phyloP scores from a whole-genome alignment of 2,113 vertebrate species.

The Etia nguti region DNA sequence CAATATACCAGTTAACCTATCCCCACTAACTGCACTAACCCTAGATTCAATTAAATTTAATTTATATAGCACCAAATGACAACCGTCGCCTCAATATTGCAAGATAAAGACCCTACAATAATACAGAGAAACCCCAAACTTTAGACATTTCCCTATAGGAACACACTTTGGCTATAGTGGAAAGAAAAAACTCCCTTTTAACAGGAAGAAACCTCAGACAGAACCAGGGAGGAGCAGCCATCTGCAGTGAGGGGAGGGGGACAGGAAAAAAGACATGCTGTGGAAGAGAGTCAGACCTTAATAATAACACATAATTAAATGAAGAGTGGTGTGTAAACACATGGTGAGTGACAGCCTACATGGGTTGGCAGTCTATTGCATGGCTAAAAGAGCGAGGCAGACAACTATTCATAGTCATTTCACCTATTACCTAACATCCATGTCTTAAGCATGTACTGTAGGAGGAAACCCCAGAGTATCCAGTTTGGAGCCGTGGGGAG shows the following conservation, averaged over 20 bases:
- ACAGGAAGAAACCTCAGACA: neutral
- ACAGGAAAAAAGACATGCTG: neutral
- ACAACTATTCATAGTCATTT: neutral
- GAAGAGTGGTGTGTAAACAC: neutral
- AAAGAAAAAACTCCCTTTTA: neutral
- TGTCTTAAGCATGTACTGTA: neutral
- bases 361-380: neutral
- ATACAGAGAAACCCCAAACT: neutral
- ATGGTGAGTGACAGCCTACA: neutral
- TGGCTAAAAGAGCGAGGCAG: neutral
- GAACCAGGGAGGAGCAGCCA: neutral
- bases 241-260: neutral
- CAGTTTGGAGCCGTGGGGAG: neutral
- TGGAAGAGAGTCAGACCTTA: neutral
- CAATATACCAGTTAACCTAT: neutral
- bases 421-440: neutral
- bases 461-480: neutral
- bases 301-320: neutral
- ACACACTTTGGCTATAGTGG: neutral
- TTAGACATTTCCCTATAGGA: neutral
- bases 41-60: neutral
- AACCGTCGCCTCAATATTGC: neutral
- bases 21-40: neutral
- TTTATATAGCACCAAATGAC: neutral
- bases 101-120: neutral